Percentiles rank a stretch among this genome's conserved stretches.
Evolutionary conservation across 2,888 invertebrate genomes (phyloP).

Genomic region (Parnassius orleans): DNA sequence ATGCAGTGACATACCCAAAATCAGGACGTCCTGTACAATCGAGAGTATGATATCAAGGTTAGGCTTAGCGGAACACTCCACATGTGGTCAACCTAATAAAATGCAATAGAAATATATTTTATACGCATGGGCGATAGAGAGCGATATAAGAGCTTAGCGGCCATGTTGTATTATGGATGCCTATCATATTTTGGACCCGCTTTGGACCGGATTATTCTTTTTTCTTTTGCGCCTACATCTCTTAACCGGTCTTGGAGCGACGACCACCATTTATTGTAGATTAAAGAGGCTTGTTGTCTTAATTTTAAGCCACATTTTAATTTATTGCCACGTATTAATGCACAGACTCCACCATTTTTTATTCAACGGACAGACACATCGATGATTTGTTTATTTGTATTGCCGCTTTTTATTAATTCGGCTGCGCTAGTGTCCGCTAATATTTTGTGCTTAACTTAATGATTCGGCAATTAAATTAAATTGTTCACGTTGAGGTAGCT

Average conservation of each 20-base stretch:
- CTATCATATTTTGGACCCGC: slow-evolving; percentile 81
- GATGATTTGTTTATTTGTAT: slow-evolving; percentile 75
- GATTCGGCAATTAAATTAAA: slow-evolving; percentile 81
- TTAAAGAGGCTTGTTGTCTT: slow-evolving; percentile 82
- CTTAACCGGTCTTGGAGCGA: slow-evolving; percentile 73
- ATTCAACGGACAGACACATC: slow-evolving; percentile 60
- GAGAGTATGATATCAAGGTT: slow-evolving; percentile 81
- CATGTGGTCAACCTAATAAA: slow-evolving; percentile 81
- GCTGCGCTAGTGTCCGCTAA: slow-evolving; percentile 71
- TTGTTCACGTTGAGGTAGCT: slow-evolving; percentile 76
- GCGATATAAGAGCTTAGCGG: slow-evolving; percentile 73
- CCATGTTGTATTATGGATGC: slow-evolving; percentile 82
- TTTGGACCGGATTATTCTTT: slow-evolving; percentile 78
- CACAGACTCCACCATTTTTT: slow-evolving; percentile 72
- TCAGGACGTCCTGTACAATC: slow-evolving; percentile 61
- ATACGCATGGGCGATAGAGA: slow-evolving; percentile 55
- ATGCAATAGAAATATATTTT: slow-evolving; percentile 61
- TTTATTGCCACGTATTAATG: slow-evolving; percentile 77
- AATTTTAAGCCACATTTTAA: slow-evolving; percentile 80
- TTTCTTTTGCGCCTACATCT: slow-evolving; percentile 74
- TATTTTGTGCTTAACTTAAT: slow-evolving; percentile 79
- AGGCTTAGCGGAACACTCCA: slow-evolving; percentile 81
- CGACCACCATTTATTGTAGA: slow-evolving; percentile 81
- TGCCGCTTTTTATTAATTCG: slow-evolving; percentile 61
- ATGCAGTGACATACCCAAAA: not conserved